Percentiles rank a stretch among this genome's conserved stretches.
Evolutionary conservation across 2,113 vertebrate species (phyloP).

Genomic region (Eulemur macaco): DNA sequence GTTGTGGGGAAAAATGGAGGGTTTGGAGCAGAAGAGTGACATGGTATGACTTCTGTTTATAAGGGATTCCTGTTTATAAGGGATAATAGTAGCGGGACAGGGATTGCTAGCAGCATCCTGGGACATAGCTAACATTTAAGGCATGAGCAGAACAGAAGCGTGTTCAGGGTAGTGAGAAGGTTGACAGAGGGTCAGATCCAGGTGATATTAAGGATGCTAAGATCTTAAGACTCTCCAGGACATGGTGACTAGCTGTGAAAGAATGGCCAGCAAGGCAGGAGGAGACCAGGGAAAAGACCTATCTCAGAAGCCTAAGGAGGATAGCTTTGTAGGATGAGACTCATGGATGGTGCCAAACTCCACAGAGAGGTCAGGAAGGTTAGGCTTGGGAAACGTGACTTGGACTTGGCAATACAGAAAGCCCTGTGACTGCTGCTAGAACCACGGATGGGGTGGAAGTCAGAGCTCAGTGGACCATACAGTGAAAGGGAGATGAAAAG

Average conservation of each 20-base stretch:
- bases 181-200: not conserved
- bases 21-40: not conserved
- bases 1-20: not conserved
- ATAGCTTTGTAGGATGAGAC: not conserved
- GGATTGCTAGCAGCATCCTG: not conserved
- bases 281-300: not conserved
- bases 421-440: not conserved
- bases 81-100: not conserved
- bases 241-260: not conserved
- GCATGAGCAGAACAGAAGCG: not conserved
- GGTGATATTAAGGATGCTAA: not conserved
- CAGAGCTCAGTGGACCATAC: not conserved
- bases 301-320: not conserved
- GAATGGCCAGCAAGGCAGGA: not conserved
- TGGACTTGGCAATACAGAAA: not conserved
- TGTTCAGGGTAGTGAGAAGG: not conserved
- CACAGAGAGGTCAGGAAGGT: not conserved
- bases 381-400: not conserved
- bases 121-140: not conserved
- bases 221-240: not conserved
- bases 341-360: not conserved
- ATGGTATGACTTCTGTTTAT: not conserved
- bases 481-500: not conserved
- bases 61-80: not conserved
- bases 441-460: not conserved